Conservation (phyloP, 2,888 invertebrate species). For the Euproctis similis region DNA sequence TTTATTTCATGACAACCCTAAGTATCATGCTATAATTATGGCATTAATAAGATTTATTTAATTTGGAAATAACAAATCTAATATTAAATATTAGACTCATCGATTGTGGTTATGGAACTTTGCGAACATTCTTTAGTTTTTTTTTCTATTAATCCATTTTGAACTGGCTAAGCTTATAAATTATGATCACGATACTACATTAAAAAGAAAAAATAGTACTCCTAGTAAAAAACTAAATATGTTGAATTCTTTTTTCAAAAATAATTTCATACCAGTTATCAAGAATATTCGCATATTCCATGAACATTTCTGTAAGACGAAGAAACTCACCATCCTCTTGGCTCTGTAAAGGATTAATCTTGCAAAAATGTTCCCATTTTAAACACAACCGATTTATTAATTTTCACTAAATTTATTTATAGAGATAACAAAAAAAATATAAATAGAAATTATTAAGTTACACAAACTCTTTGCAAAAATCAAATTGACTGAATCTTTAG, state of each 20-base stretch:
- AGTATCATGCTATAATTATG: slow-evolving; percentile 25
- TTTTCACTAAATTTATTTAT: too few species aligned
- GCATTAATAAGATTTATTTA: slow-evolving; percentile 6
- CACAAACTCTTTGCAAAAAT: too few species aligned
- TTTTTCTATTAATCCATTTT: slow-evolving; percentile 4
- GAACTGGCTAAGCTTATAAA: too few species aligned
- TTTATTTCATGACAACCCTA: slow-evolving; percentile 52
- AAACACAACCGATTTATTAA: slow-evolving; percentile 44
- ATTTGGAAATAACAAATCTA: slow-evolving; percentile 8
- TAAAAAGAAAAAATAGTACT: too few species aligned
- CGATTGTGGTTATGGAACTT: slow-evolving; percentile 49
- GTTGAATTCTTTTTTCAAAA: slow-evolving; percentile 1
- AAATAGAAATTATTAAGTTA: too few species aligned
- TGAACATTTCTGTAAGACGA: slow-evolving; percentile 61
- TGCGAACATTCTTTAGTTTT: slow-evolving; percentile 41
- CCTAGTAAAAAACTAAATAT: too few species aligned
- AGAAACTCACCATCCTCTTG: slow-evolving; percentile 68
- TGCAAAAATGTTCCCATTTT: slow-evolving; percentile 54
- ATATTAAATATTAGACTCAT: slow-evolving; percentile 12
- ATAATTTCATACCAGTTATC: background rate
- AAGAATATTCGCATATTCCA: slow-evolving; percentile 50
- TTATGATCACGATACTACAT: too few species aligned
- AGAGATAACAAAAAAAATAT: too few species aligned
- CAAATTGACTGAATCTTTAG: slow-evolving; percentile 6
- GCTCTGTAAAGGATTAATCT: slow-evolving; percentile 66